These are phyloP conservation scores for Chloebia gouldiae DNA, from an alignment of 2,113 vertebrate genomes.

Conservation along the genomic window DNA sequence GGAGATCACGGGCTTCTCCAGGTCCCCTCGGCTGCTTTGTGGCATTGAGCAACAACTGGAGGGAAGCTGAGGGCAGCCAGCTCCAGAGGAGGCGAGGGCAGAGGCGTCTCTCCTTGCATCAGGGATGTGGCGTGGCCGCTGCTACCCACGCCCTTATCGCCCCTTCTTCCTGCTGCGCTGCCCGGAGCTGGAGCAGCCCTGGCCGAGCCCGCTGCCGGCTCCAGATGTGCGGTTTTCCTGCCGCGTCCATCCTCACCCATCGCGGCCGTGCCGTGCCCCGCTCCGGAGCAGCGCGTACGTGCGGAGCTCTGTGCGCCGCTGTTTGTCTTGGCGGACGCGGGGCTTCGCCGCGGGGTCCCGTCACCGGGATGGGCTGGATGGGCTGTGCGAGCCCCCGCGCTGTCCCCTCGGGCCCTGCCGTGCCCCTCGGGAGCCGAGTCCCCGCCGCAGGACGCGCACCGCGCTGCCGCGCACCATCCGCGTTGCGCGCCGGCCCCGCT, in stretches of 20 bases:
- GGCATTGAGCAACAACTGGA: neutral
- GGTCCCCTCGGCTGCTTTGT: neutral
- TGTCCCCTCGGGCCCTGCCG: neutral
- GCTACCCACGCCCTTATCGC: neutral
- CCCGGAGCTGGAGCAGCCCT: neutral
- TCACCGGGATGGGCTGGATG: neutral
- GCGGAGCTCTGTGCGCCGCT: neutral
- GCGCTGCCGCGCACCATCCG: rapidly evolving
- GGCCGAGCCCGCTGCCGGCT: neutral
- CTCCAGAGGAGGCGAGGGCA: neutral
- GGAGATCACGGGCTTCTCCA: neutral
- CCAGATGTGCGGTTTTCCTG: neutral
- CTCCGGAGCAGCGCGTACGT: neutral
- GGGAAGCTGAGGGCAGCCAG: neutral
- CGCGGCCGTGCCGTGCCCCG: neutral
- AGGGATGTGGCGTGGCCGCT: neutral
- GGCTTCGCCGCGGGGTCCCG: neutral
- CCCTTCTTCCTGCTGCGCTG: neutral
- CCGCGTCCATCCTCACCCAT: neutral
- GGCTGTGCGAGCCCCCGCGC: rapidly evolving
- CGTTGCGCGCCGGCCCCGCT: neutral
- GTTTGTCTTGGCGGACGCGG: neutral
- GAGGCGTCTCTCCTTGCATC: neutral
- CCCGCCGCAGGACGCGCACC: rapidly evolving
- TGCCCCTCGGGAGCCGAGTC: rapidly evolving